phyloP scores from a whole-genome alignment of 2,888 invertebrate species.

The Machimus atricapillus region DNA sequence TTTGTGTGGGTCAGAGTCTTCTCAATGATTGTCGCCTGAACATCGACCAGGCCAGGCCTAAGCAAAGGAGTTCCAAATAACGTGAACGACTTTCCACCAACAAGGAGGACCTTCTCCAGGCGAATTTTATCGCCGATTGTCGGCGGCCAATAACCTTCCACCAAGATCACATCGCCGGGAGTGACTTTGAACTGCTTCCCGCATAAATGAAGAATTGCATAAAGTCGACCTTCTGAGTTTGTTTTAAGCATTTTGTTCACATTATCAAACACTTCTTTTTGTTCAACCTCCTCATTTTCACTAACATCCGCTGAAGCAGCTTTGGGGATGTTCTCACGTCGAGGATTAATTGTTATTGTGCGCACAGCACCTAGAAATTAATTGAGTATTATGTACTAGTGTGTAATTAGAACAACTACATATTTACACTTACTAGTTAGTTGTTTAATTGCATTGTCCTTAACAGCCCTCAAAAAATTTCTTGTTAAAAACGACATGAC shows the following conservation, averaged over 20 bases:
- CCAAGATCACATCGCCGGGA: slow-evolving; percentile 80
- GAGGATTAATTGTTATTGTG: background rate
- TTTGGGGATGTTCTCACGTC: background rate
- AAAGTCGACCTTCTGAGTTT: slow-evolving; percentile 61
- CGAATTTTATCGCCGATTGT: slow-evolving; percentile 79
- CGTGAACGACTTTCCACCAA: slow-evolving; percentile 81
- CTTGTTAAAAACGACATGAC: background rate
- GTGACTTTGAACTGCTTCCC: slow-evolving; percentile 89
- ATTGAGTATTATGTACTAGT: background rate
- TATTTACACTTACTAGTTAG: background rate
- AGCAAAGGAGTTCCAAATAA: slow-evolving; percentile 82
- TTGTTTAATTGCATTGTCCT: background rate
- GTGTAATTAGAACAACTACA: background rate
- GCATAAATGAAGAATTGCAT: slow-evolving; percentile 81
- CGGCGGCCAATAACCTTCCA: slow-evolving; percentile 86
- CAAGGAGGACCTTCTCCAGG: slow-evolving; percentile 82
- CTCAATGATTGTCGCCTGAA: slow-evolving; percentile 84
- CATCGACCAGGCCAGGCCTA: slow-evolving; percentile 73
- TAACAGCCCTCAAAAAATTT: background rate
- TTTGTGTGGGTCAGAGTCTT: slow-evolving; percentile 83
- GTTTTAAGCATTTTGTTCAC: slow-evolving; percentile 54
- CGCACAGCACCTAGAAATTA: background rate
- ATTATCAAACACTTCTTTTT: slow-evolving; percentile 49
- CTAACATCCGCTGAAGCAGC: background rate
- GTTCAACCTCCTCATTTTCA: background rate